Percentiles rank a stretch among this genome's conserved stretches.
Conservation (phyloP, 1,140 invertebrate genomes). For the Drosophila pseudoananassae region DNA sequence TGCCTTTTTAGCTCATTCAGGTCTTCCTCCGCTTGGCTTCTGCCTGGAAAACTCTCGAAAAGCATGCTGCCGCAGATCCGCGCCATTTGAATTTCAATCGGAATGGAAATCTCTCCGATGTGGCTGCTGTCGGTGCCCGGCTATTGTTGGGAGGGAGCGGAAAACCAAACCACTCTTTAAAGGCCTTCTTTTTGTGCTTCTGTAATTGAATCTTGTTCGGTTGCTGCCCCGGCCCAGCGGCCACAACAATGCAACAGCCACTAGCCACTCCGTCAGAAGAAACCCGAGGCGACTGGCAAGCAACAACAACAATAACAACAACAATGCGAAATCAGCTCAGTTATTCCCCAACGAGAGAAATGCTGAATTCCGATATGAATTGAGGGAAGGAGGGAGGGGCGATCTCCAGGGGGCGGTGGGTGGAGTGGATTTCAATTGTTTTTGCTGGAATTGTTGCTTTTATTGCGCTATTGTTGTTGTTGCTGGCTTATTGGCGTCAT, state of each 20-base stretch:
- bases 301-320: slow-evolving; percentile 20
- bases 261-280: slow-evolving; percentile 8
- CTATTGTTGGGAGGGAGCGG: slow-evolving; percentile 5
- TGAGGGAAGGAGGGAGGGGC: no score
- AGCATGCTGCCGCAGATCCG: slow-evolving; percentile 70
- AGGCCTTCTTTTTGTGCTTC: slow-evolving; percentile 16
- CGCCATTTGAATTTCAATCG: slow-evolving; percentile 79
- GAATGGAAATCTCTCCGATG: slow-evolving; percentile 63
- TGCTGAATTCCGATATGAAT: not conserved
- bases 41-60: slow-evolving; percentile 62
- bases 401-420: slow-evolving; percentile 19
- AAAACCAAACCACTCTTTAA: slow-evolving; percentile 21
- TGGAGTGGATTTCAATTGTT: not conserved
- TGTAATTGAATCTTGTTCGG: slow-evolving; percentile 36
- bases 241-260: slow-evolving; percentile 8
- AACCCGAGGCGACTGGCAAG: not conserved
- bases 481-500: slow-evolving; percentile 69
- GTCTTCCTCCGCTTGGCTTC: slow-evolving; percentile 18
- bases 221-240: not conserved
- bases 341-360: slow-evolving; percentile 5
- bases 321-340: not conserved
- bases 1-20: slow-evolving; percentile 53
- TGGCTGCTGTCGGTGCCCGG: no score
- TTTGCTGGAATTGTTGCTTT: slow-evolving; percentile 23
- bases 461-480: slow-evolving; percentile 25